These are phyloP conservation scores for Pogonognathellus flavescens DNA, from an alignment of 1,140 invertebrate species.

Conservation along the genomic window DNA sequence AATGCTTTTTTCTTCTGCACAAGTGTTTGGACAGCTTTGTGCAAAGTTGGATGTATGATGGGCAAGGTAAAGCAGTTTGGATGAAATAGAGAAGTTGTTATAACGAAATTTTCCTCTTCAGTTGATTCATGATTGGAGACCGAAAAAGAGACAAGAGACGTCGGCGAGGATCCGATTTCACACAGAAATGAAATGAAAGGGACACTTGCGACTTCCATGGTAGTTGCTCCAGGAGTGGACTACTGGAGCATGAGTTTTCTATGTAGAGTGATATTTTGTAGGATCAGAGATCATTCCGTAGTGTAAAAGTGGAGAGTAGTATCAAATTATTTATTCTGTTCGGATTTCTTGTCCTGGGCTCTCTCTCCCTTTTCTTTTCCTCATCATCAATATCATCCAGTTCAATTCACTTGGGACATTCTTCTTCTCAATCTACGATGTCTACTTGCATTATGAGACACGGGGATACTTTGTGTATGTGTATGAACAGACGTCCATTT, in stretches of 20 bases:
- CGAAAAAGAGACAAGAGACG: constrained; percentile 44
- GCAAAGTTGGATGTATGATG: background rate
- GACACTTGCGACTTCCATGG: constrained; percentile 1
- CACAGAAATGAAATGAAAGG: constrained; percentile 42
- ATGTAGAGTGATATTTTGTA: background rate
- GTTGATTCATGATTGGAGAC: constrained; percentile 50
- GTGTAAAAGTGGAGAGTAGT: background rate
- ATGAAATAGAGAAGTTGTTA: constrained; percentile 12
- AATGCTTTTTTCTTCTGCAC: background rate
- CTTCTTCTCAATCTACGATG: background rate
- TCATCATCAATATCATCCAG: constrained; percentile 13
- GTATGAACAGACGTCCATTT: background rate
- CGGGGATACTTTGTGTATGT: background rate
- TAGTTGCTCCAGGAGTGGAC: background rate
- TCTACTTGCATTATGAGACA: background rate
- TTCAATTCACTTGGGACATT: constrained; percentile 32
- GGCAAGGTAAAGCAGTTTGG: too few relatives aligned
- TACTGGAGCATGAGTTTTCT: background rate
- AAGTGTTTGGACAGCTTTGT: background rate
- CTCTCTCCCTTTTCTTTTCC: constrained; percentile 24
- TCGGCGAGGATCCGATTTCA: constrained; percentile 53
- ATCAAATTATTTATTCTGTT: constrained; percentile 7
- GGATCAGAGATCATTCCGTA: background rate
- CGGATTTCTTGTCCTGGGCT: background rate
- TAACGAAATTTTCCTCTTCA: constrained; percentile 50